Evolutionary conservation across 2,797 vertebrate genomes (phyloP), one percentile per base, ranked within the genome.

Genomic region (Eidolon dupreanum): DNA sequence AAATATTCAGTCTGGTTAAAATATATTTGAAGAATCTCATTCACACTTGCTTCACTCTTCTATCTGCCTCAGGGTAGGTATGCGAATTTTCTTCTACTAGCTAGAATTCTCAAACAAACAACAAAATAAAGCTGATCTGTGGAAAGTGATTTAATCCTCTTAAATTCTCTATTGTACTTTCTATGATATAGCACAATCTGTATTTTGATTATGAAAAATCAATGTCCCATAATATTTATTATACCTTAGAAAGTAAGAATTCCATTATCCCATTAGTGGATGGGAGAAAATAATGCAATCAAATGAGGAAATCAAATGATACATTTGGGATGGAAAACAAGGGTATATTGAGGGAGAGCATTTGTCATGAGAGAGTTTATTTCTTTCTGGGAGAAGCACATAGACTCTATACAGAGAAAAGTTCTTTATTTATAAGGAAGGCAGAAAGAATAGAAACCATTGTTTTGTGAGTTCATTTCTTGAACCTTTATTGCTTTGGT

Each of bases 291-390:
- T 71, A 41, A 51, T 31, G 0, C 13, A 28, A 53, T 19, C 70
- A 85, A 49, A 49, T 91, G 24, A 96, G 87, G 36, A 84, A 82
- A 26, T 81, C n/a, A 89, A 95, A 94, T 71, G 66, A 73, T 31
- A 92, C 59, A 59, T 91, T 74, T 68, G 71, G 17, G 55, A 90
- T 83, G 2, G 19, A 5, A 20, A 84, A 49, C 24, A 68, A 88
- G 68, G 63, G 5, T 79, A 83, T 61, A 88, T 90, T 91, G 74
- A 94, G 20, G 68, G 4, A 63, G 2, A 57, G 4, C 22, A 51
- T 84, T 19, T 89, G 20, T 53, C 24, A 77, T 2, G 19, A 94
- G 13, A 41, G 16, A 66, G 38, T 65, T 17, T 28, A 31, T 55
- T 84, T 71, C n/a, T 79, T 82, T 88, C 28, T 41, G 3, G 20